A percentile compares a stretch with the other conserved stretches of the same genome.
Conservation (phyloP, 2,113 vertebrate genomes). For the Rhabdornis inornatus region DNA sequence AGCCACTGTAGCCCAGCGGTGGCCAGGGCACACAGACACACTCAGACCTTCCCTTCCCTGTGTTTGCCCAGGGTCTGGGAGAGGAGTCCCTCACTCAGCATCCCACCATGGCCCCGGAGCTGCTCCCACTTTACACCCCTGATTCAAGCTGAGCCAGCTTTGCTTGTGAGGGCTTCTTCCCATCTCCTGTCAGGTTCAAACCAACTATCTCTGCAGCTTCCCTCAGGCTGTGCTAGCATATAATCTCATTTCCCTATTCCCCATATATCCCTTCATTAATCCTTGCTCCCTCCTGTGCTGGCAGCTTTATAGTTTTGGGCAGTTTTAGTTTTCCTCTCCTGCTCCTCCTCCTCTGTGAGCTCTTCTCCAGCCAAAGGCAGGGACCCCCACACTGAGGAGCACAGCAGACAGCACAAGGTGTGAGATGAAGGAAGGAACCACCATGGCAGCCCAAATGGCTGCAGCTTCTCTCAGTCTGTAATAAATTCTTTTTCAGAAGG, state of each 20-base stretch:
- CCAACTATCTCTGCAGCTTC: neutral
- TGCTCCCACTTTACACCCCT: neutral
- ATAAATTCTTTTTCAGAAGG: neutral
- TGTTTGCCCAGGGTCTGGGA: accelerated
- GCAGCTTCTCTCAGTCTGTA: neutral
- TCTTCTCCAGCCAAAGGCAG: neutral
- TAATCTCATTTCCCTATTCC: neutral
- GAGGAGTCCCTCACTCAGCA: neutral
- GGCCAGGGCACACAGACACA: neutral
- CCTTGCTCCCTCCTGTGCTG: neutral
- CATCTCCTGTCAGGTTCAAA: neutral
- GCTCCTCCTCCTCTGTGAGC: neutral
- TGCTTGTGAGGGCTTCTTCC: neutral
- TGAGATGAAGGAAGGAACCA: neutral
- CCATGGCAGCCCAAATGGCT: neutral
- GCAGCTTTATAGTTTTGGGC: neutral
- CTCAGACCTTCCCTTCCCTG: neutral
- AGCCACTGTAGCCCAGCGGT: accelerated
- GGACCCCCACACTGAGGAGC: accelerated
- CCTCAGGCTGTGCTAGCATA: neutral
- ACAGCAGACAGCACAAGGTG: accelerated
- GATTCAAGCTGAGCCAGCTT: neutral
- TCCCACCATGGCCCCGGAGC: accelerated
- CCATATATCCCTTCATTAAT: neutral
- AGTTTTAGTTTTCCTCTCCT: neutral